A percentile compares a stretch with the other conserved stretches of the same genome.
Conservation (phyloP, 2,113 vertebrate species). For the Picathartes gymnocephalus region DNA sequence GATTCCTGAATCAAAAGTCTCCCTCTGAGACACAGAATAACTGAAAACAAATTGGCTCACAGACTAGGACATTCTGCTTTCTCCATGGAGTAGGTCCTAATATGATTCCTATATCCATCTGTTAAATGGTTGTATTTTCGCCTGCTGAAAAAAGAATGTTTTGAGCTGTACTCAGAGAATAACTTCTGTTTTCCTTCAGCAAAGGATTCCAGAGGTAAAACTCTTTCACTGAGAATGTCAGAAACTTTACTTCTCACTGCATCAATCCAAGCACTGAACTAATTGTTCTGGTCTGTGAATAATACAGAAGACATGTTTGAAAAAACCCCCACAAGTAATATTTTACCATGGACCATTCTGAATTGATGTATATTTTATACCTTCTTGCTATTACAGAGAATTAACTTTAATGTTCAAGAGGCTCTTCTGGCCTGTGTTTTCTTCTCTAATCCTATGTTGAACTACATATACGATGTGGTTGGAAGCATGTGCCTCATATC, state of each 20-base stretch:
- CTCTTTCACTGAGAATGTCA: not conserved
- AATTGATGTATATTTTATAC: not conserved
- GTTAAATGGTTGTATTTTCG: not conserved
- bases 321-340: rapidly evolving
- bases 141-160: not conserved
- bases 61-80: not conserved
- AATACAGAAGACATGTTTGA: not conserved
- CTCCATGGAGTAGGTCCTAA: not conserved
- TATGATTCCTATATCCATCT: not conserved
- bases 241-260: not conserved
- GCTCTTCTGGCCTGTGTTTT: not conserved
- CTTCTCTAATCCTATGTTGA: not conserved
- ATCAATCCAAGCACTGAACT: not conserved
- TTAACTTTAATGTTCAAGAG: not conserved
- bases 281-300: not conserved
- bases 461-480: rapidly evolving
- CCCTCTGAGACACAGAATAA: not conserved
- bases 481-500: not conserved
- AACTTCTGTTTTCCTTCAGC: not conserved
- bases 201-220: not conserved
- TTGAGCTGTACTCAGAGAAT: not conserved
- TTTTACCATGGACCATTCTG: not conserved
- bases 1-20: not conserved
- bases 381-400: not conserved
- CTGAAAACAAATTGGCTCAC: not conserved